Conservation (phyloP, 2,113 vertebrate genomes). For the Phodopus roborovskii region DNA sequence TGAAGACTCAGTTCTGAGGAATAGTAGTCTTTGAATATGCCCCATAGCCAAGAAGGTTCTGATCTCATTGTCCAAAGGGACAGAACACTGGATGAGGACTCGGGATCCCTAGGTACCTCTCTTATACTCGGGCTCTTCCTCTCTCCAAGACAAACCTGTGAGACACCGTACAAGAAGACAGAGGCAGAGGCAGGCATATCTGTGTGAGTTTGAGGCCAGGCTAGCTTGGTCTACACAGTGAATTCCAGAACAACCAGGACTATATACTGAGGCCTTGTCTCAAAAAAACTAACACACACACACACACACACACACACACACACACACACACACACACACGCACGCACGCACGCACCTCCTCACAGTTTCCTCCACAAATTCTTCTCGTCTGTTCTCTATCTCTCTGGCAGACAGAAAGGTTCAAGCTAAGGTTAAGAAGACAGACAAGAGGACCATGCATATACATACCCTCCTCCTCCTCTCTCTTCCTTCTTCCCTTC, state of each 20-base stretch:
- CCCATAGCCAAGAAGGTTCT: not conserved
- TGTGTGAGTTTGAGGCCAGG: not conserved
- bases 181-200: not conserved
- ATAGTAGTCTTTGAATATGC: not conserved
- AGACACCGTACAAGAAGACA: not conserved
- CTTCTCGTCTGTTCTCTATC: not conserved
- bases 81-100: not conserved
- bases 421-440: not conserved
- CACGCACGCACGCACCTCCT: not conserved
- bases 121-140: not conserved
- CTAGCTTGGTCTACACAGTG: not conserved
- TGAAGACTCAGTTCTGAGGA: not conserved
- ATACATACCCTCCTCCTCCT: no score
- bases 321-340: not conserved
- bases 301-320: not conserved
- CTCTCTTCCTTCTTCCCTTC: no score
- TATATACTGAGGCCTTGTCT: not conserved
- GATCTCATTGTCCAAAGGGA: not conserved
- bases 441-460: not conserved
- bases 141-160: not conserved
- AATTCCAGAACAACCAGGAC: not conserved
- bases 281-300: not conserved
- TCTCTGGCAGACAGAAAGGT: not conserved
- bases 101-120: not conserved
- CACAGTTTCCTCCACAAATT: not conserved